A percentile compares a stretch with the other conserved stretches of the same genome.
These are phyloP conservation scores for Columba guinea DNA, from an alignment of 2,797 vertebrate genomes.

Conservation along the genomic window DNA sequence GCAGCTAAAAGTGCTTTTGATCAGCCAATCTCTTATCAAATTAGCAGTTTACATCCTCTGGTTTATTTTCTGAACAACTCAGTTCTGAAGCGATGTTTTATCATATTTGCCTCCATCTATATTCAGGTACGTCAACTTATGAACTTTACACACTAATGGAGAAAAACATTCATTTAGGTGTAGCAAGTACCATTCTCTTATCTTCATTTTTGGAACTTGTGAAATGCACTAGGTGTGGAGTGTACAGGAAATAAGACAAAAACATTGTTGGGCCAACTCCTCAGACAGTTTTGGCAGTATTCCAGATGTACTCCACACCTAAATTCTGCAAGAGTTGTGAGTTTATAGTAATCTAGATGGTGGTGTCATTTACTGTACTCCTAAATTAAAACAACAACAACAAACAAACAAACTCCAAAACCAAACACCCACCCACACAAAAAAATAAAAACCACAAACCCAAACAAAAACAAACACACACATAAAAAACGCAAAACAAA, in stretches of 20 bases:
- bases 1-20: neutral
- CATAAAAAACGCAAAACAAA: no score
- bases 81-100: neutral
- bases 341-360: neutral
- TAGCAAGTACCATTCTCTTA: neutral
- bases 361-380: neutral
- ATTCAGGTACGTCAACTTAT: neutral
- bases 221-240: neutral
- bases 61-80: neutral
- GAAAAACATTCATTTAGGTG: neutral
- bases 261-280: neutral
- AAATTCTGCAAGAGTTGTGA: neutral
- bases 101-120: neutral
- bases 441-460: no score
- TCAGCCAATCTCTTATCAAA: neutral
- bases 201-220: neutral
- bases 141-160: neutral
- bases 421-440: no score
- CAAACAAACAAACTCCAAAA: no score
- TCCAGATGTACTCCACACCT: neutral
- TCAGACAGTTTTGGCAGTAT: neutral
- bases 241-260: neutral
- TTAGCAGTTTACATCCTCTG: neutral
- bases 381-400: neutral
- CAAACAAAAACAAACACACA: neutral